Evolutionary conservation across 2,888 invertebrate genomes (phyloP).

Genomic region (Cheilosia variabilis): DNA sequence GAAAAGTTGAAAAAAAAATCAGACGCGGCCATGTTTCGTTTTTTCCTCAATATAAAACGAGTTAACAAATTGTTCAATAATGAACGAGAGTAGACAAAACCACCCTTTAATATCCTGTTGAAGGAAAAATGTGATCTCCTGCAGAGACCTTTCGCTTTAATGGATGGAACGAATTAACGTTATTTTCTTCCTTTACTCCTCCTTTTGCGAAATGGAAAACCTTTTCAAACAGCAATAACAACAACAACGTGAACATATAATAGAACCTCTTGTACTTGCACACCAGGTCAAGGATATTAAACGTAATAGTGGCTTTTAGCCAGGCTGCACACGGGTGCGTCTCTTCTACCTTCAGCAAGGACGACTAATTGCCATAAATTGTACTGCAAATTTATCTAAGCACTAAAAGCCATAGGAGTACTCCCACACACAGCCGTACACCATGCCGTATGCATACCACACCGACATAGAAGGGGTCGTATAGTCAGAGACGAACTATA

Average conservation of each 20-base stretch:
- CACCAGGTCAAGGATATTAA: constrained; percentile 66
- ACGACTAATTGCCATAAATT: constrained; percentile 62
- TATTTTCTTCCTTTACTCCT: background rate
- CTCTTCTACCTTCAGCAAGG: constrained; percentile 15
- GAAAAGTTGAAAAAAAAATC: too few relatives aligned
- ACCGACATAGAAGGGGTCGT: background rate
- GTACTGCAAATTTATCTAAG: constrained; percentile 51
- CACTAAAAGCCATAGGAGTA: constrained; percentile 33
- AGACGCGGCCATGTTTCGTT: background rate
- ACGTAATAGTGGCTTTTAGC: constrained; percentile 33
- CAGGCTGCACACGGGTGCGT: constrained; percentile 2
- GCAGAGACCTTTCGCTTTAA: constrained; percentile 46
- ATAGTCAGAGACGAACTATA: background rate
- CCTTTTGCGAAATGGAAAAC: constrained; percentile 8
- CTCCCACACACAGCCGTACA: constrained; percentile 3
- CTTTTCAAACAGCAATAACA: constrained; percentile 21
- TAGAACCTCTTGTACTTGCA: constrained; percentile 46
- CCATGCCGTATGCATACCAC: background rate
- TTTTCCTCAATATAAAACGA: constrained; percentile 38
- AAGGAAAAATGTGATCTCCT: constrained; percentile 10
- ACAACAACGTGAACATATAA: constrained; percentile 22
- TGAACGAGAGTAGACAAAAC: constrained; percentile 58
- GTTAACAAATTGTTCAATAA: constrained; percentile 71
- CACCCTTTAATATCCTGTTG: constrained; percentile 49
- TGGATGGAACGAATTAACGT: constrained; percentile 23